A percentile compares a stretch with the other conserved stretches of the same genome.
phyloP scores from a whole-genome alignment of 1,140 invertebrate genomes.

The Drosophila equinoxialis region DNA sequence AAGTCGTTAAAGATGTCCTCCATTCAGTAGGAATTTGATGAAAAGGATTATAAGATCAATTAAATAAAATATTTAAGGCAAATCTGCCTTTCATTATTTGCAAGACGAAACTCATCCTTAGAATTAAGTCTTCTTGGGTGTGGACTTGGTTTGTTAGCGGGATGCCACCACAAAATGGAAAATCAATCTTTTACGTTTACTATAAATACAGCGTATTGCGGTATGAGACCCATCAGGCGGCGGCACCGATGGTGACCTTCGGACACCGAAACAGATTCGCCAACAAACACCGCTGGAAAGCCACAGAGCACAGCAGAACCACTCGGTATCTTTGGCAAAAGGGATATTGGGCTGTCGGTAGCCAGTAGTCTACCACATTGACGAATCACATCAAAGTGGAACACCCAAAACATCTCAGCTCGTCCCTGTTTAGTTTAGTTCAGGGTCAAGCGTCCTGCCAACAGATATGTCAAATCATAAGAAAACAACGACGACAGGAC shows the following conservation, averaged over 20 bases:
- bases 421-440: background rate
- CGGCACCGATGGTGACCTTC: constrained; percentile 3
- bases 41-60: no score
- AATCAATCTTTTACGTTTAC: constrained; percentile 75
- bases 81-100: no score
- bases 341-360: constrained; percentile 55
- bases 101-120: no score
- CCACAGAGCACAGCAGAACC: constrained; percentile 35
- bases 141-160: background rate
- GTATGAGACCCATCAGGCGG: constrained; percentile 43
- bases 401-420: constrained; percentile 38
- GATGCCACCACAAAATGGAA: constrained; percentile 19
- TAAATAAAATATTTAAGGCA: no score
- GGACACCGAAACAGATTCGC: constrained; percentile 57
- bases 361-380: constrained; percentile 79
- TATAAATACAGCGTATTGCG: constrained; percentile 71
- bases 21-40: no score
- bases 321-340: constrained; percentile 1
- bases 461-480: constrained; percentile 74
- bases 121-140: background rate
- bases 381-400: constrained; percentile 83
- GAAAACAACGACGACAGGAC: constrained; percentile 63
- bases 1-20: no score
- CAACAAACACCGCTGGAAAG: constrained; percentile 79
- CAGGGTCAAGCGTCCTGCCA: constrained; percentile 67